These are phyloP conservation scores for Nyctereutes procyonoides DNA, from an alignment of 2,113 vertebrate species.

Conservation along the genomic window DNA sequence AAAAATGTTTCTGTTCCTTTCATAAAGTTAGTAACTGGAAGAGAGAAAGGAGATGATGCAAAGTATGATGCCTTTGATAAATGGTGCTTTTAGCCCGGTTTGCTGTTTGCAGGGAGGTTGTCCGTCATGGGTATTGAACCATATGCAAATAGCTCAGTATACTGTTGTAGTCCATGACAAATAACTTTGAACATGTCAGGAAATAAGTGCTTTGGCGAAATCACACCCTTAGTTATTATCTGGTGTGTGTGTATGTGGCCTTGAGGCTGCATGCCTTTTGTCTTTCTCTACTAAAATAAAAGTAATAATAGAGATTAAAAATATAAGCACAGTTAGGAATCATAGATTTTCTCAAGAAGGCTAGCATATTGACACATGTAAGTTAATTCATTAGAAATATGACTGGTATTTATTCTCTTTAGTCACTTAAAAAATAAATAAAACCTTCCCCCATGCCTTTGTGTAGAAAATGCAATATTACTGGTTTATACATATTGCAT, in stretches of 20 bases:
- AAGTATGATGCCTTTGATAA: background rate
- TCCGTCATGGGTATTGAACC: background rate
- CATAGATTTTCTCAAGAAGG: background rate
- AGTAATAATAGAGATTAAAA: background rate
- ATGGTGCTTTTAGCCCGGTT: constrained; percentile 34
- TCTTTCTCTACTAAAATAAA: background rate
- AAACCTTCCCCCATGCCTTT: background rate
- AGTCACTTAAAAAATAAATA: constrained; percentile 19
- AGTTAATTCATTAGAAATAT: background rate
- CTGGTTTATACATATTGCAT: background rate
- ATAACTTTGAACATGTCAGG: background rate
- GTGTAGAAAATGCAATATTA: background rate
- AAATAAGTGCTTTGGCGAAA: background rate
- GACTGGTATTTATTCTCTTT: background rate
- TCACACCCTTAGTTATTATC: background rate
- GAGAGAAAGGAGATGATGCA: background rate
- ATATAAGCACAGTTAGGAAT: background rate
- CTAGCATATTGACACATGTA: background rate
- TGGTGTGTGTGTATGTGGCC: background rate
- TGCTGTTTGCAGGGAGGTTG: background rate
- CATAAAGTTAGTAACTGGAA: background rate
- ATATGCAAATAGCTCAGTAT: background rate
- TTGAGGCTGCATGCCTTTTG: background rate
- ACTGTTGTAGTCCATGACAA: background rate
- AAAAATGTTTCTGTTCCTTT: background rate